phyloP scores from a whole-genome alignment of 2,888 invertebrate genomes.

The Phragmatobia fuliginosa region DNA sequence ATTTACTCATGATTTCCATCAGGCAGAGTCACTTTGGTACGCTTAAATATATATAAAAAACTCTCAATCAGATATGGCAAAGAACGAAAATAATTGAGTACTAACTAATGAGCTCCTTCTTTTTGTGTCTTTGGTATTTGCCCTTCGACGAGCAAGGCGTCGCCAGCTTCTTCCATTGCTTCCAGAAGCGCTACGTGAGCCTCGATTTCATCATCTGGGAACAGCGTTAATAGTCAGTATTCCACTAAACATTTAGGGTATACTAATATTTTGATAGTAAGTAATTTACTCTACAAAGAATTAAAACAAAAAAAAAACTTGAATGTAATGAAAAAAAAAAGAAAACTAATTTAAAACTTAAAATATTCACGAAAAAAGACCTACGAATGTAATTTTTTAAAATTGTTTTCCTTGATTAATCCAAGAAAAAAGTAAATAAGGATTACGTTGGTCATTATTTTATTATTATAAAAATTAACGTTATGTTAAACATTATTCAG shows the following conservation, averaged over 20 bases:
- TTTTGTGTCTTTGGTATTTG: constrained; percentile 69
- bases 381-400: too few relatives aligned
- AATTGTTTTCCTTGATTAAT: too few relatives aligned
- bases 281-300: neutral
- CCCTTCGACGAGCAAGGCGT: constrained; percentile 64
- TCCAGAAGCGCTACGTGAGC: constrained; percentile 70
- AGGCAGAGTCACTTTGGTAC: too few relatives aligned
- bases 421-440: neutral
- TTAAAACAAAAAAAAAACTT: too few relatives aligned
- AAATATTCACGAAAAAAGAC: neutral
- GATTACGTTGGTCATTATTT: neutral
- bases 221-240: neutral
- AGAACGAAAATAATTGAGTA: constrained; percentile 5
- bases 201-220: constrained; percentile 69
- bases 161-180: constrained; percentile 74
- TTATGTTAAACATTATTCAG: neutral
- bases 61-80: too few relatives aligned
- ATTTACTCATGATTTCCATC: too few relatives aligned
- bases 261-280: neutral
- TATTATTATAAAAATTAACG: too few relatives aligned
- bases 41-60: too few relatives aligned
- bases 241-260: neutral
- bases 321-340: neutral
- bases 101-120: constrained; percentile 74
- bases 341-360: neutral